Evolutionary conservation across 1,140 invertebrate species (phyloP).

Genomic region (Drosophila sucinea): DNA sequence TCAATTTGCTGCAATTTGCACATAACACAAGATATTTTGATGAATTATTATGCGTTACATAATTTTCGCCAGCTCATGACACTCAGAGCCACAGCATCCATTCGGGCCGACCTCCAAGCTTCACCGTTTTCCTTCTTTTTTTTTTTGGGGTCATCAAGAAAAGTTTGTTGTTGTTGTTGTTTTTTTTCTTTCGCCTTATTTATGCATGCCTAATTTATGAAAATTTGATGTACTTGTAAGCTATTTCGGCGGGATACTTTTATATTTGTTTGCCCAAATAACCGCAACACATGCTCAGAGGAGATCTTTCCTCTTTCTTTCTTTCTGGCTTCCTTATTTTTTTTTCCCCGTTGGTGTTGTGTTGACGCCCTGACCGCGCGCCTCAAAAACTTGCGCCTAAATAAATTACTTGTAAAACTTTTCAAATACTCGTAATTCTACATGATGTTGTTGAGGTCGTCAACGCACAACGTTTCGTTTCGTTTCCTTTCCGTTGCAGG

Average conservation of each 20-base stretch:
- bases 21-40: conserved; percentile 50
- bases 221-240: conserved; percentile 82
- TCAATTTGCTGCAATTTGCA: conserved; percentile 77
- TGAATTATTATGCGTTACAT: conserved; percentile 80
- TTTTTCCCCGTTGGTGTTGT: conserved; percentile 3
- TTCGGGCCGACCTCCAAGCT: background rate
- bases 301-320: conserved; percentile 14
- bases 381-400: conserved; percentile 78
- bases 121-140: conserved; percentile 1
- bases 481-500: background rate
- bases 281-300: conserved; percentile 71
- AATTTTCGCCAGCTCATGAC: conserved; percentile 79
- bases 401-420: conserved; percentile 82
- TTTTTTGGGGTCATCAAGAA: conserved; percentile 49
- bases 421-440: conserved; percentile 81
- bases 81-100: conserved; percentile 29
- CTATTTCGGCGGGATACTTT: conserved; percentile 78
- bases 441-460: conserved; percentile 81
- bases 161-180: conserved; percentile 41
- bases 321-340: conserved; percentile 23
- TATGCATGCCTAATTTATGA: conserved; percentile 82
- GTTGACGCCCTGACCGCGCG: conserved; percentile 58
- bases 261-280: conserved; percentile 79
- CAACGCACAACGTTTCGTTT: conserved; percentile 57
- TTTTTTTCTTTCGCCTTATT: conserved; percentile 58